Base-by-base conservation (phyloP, 2,888 invertebrate genomes). In the Melitaea athalia region DNA sequence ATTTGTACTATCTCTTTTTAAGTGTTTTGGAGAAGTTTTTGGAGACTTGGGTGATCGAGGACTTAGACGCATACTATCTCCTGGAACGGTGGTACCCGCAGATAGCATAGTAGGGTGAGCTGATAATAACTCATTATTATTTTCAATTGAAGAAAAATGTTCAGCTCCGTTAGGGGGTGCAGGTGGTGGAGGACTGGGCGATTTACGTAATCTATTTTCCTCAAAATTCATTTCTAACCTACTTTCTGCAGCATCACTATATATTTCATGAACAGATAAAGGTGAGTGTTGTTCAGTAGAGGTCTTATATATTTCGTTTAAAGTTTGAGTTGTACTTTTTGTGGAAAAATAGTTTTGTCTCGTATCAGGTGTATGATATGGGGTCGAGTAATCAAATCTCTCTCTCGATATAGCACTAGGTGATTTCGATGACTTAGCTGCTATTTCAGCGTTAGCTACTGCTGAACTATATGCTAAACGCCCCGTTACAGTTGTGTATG, bases 111-210 rank as follows among this genome's bases (percentile, higher is more conserved):
- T 77, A 75, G 85, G 82, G 74, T 86, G 85, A 63, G 79, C 69
- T 61, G 81, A 64, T 68, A 84, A 69, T 64, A 75, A 61, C 60
- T 87, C 85, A 73, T 83, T 88, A 69, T 87, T 89, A 79, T 89
- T 89, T 79, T 89, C 86, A 57, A 87, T 81, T 17, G 84, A 78
- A 59, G 94, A 84, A 84, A 95, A 94, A 72, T 89, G 78, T 76
- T 92, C 87, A 60, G 87, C 87, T 42, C 94, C 93, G 82, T 96
- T 96, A 68, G 94, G 94, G 0, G 97, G 97, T 0, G 97, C 97
- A 38, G 97, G 97, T 5, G 97, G 97, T 3, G 97, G 97, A 3
- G 97, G 97, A 82, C 96, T 96, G 0, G 95, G 95, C 38, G 95
- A 95, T 68, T 89, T 89, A 71, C 84, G 80, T 74, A 86, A 74